Percentiles rank a stretch among this genome's conserved stretches.
Conservation (phyloP, 1,140 invertebrate genomes). For the Drosophila ficusphila region DNA sequence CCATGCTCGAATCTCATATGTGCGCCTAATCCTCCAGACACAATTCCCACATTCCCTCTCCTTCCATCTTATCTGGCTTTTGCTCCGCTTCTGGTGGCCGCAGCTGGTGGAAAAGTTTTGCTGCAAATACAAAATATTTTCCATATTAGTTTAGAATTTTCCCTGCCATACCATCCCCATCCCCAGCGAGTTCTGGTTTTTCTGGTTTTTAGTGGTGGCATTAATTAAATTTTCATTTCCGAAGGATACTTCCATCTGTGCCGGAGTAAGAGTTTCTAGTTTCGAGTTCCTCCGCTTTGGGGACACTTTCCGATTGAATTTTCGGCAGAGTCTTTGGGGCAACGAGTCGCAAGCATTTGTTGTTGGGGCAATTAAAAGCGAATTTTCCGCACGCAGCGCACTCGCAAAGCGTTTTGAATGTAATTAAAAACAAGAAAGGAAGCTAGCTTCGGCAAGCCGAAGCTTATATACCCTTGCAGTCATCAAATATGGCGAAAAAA, state of each 20-base stretch:
- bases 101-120: slow-evolving; percentile 45
- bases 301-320: slow-evolving; percentile 34
- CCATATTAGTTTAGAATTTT: slow-evolving; percentile 63
- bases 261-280: slow-evolving; percentile 31
- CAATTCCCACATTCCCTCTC: background rate
- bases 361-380: slow-evolving; percentile 59
- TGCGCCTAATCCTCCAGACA: slow-evolving; percentile 6
- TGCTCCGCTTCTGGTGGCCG: background rate
- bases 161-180: slow-evolving; percentile 15
- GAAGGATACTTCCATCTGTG: slow-evolving; percentile 39
- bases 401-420: slow-evolving; percentile 54
- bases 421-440: too few relatives aligned
- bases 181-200: slow-evolving; percentile 35
- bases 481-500: too few relatives aligned
- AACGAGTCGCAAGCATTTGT: slow-evolving; percentile 1
- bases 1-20: background rate
- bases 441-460: too few relatives aligned
- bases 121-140: slow-evolving; percentile 70
- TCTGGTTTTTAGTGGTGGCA: slow-evolving; percentile 45
- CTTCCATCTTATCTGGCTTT: background rate
- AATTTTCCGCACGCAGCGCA: slow-evolving; percentile 54
- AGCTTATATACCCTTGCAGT: too few relatives aligned
- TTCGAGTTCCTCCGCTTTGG: slow-evolving; percentile 7
- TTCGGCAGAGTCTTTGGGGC: slow-evolving; percentile 1
- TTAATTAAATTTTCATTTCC: slow-evolving; percentile 74